Evolutionary conservation across 2,888 invertebrate species (phyloP).

Genomic region (Catocala sponsa): DNA sequence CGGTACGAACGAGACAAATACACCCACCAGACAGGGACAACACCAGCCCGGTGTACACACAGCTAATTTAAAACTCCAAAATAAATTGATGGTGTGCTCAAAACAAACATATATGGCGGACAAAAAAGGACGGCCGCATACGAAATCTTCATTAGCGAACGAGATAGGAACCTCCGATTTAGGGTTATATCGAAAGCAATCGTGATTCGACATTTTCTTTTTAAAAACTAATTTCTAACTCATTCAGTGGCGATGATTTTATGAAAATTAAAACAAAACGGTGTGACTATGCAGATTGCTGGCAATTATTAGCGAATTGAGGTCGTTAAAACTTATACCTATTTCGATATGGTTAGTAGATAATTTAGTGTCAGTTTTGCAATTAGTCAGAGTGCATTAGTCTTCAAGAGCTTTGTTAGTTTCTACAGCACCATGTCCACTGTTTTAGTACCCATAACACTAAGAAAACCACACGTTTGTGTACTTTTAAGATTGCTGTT

Average conservation of each 20-base stretch:
- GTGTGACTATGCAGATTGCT: conserved; percentile 75
- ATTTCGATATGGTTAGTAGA: conserved; percentile 17
- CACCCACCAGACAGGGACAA: conserved; percentile 56
- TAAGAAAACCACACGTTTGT: no score
- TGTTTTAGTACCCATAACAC: no score
- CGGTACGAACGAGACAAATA: conserved; percentile 69
- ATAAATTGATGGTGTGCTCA: conserved; percentile 85
- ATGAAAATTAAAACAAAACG: conserved; percentile 74
- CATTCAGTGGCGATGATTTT: conserved; percentile 76
- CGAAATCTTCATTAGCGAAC: conserved; percentile 81
- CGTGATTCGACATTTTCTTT: conserved; percentile 78
- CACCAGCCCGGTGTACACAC: conserved; percentile 73
- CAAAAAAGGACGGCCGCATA: conserved; percentile 83
- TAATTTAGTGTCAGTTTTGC: no score
- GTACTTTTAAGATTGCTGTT: no score
- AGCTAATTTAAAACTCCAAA: conserved; percentile 85
- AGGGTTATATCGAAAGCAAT: conserved; percentile 67
- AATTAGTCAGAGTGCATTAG: no score
- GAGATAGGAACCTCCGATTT: conserved; percentile 78
- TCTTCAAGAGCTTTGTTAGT: no score
- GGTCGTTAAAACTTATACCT: conserved; percentile 70
- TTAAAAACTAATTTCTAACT: conserved; percentile 76
- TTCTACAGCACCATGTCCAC: no score
- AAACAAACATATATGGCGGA: conserved; percentile 87
- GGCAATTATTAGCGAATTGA: conserved; percentile 79